phyloP scores from a whole-genome alignment of 1,140 invertebrate species.

The Phortica variegata region DNA sequence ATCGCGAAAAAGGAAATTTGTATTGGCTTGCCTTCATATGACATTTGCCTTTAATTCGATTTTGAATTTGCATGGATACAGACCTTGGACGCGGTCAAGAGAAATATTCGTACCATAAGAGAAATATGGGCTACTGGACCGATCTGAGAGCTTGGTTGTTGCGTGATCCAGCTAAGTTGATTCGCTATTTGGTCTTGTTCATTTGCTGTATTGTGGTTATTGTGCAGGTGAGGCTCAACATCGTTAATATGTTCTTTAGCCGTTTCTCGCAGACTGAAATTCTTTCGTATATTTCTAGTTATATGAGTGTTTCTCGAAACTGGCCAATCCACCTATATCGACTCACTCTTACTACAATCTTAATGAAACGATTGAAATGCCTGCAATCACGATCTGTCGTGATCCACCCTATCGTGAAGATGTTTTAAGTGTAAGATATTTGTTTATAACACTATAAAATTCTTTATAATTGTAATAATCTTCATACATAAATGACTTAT shows the following conservation, averaged over 20 bases:
- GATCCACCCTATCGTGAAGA: slow-evolving; percentile 63
- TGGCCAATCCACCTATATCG: slow-evolving; percentile 62
- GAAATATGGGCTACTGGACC: slow-evolving; percentile 45
- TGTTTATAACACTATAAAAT: background rate
- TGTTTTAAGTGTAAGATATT: slow-evolving; percentile 58
- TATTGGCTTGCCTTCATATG: too few relatives aligned
- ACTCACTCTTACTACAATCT: slow-evolving; percentile 65
- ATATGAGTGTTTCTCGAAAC: slow-evolving; percentile 61
- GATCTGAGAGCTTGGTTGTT: slow-evolving; percentile 43
- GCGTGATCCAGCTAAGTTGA: slow-evolving; percentile 46
- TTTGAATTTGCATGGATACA: too few relatives aligned
- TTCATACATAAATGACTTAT: too few relatives aligned
- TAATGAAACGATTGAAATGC: slow-evolving; percentile 65
- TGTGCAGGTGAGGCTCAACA: slow-evolving; percentile 36
- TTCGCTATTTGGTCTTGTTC: slow-evolving; percentile 50
- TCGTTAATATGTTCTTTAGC: too few relatives aligned
- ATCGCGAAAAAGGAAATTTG: too few relatives aligned
- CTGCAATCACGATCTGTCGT: slow-evolving; percentile 65
- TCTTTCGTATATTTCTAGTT: slow-evolving; percentile 50
- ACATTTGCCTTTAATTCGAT: too few relatives aligned
- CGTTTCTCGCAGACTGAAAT: too few relatives aligned
- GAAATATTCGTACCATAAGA: too few relatives aligned
- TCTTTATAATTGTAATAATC: background rate
- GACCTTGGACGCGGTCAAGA: too few relatives aligned
- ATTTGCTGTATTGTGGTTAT: slow-evolving; percentile 48